Percentiles rank a stretch among this genome's conserved stretches.
Conservation (phyloP, 1,140 invertebrate species). For the Caenorhabditis remanei region DNA sequence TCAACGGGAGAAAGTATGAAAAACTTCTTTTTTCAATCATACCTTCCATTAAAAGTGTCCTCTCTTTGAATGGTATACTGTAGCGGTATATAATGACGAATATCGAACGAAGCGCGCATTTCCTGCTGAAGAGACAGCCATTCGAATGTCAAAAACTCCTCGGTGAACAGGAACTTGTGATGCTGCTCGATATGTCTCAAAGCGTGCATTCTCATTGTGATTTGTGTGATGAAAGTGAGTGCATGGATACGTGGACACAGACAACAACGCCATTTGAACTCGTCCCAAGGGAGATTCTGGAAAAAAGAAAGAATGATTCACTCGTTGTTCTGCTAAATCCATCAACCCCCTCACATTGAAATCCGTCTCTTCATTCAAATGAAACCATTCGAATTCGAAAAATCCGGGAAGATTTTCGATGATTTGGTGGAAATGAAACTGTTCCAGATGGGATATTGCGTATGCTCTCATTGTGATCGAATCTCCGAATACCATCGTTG, state of each 20-base stretch:
- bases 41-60: background rate
- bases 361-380: constrained; percentile 2
- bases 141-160: background rate
- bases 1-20: too few relatives aligned
- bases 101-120: constrained; percentile 23
- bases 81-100: background rate
- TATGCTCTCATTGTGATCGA: constrained; percentile 33
- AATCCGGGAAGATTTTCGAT: constrained; percentile 1
- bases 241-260: constrained; percentile 14
- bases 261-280: constrained; percentile 47
- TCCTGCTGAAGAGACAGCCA: background rate
- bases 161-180: constrained; percentile 13
- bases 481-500: background rate
- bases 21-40: background rate
- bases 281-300: background rate
- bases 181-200: constrained; percentile 8
- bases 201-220: constrained; percentile 3
- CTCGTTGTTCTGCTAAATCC: background rate
- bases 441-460: background rate
- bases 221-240: background rate
- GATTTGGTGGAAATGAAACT: background rate
- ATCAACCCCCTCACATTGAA: constrained; percentile 9
- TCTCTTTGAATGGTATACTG: constrained; percentile 2
- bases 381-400: constrained; percentile 23
- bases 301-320: too few relatives aligned